These are phyloP conservation scores for Lagorchestes hirsutus DNA, from an alignment of 2,797 vertebrate genomes.

Conservation along the genomic window DNA sequence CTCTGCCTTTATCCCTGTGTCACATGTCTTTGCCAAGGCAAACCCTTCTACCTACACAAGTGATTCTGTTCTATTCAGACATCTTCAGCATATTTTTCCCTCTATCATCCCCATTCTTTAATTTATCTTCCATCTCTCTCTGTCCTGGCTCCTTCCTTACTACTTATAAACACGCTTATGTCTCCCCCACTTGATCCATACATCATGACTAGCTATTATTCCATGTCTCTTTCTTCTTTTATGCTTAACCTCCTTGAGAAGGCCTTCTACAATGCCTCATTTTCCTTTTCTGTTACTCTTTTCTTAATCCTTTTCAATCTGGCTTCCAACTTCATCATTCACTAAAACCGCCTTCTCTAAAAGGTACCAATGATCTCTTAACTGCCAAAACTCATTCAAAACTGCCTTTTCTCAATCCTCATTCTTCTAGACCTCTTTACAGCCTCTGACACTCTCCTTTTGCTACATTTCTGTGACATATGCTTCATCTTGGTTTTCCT, in stretches of 20 bases:
- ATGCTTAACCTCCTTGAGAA: neutral
- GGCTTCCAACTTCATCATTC: too few relatives aligned
- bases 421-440: too few relatives aligned
- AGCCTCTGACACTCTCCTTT: too few relatives aligned
- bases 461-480: too few relatives aligned
- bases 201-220: neutral
- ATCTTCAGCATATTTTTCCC: neutral
- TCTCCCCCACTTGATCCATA: neutral
- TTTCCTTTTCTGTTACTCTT: too few relatives aligned
- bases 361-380: too few relatives aligned
- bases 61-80: neutral
- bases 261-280: too few relatives aligned
- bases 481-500: too few relatives aligned
- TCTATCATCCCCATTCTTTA: neutral
- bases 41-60: neutral
- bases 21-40: neutral
- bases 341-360: too few relatives aligned
- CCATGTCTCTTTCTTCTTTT: neutral
- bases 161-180: neutral
- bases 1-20: neutral
- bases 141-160: neutral
- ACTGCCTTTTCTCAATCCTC: too few relatives aligned
- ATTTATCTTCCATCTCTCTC: neutral
- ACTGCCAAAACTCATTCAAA: too few relatives aligned
- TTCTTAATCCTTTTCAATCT: too few relatives aligned